Base-by-base conservation (phyloP, 1,140 invertebrate genomes). In the Pseudomyrmex flavicornis region DNA sequence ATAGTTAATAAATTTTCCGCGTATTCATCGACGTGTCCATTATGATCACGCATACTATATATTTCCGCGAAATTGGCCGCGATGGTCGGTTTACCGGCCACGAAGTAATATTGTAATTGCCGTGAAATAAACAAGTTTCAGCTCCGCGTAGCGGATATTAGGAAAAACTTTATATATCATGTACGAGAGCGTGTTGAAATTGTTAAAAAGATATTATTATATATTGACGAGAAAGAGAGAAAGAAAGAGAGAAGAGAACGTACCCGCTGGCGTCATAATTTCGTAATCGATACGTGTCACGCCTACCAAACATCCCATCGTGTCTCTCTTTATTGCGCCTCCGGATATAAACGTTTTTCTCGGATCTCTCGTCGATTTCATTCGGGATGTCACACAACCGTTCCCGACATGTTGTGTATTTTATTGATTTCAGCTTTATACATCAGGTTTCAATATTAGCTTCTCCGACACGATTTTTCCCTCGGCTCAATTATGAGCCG, bases 1-100 rank as follows among this genome's bases (percentile, higher is more conserved):
- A 85, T 89, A 77, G 68, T 84, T 84, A 76, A 86, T 88, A 86
- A 68, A 80, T 79, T 35, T 35, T 77, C 73, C 62, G 48, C 61
- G 50, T 63, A 82, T 89, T 63, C 72, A 82, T 77, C 74, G 48
- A 65, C 74, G 54, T 73, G 52, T 84, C 59, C 52, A 76, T 82
- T 76, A 46, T 22, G 56, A 20, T 12, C 80, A 63, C 59, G 54
- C 50, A 54, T 20, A 66, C 72, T 26, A 63, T 17, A 35, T 35
- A 35, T 13, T 13, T 10, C 12, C 54, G 58, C 20, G n/a, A 80
- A 80, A 80, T 80, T 70, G 66, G 54, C 22, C 66, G 35, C 35
- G 66, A 17, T 72, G 76, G 15, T n/a, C 54, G n/a, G 44, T 72
- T 17, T 72, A 70, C 35, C 35, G 35, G 5, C 35, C 35, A 35